Percentiles rank a stretch among this genome's conserved stretches.
phyloP scores from a whole-genome alignment of 2,888 invertebrate species.

The Sericinus montela region DNA sequence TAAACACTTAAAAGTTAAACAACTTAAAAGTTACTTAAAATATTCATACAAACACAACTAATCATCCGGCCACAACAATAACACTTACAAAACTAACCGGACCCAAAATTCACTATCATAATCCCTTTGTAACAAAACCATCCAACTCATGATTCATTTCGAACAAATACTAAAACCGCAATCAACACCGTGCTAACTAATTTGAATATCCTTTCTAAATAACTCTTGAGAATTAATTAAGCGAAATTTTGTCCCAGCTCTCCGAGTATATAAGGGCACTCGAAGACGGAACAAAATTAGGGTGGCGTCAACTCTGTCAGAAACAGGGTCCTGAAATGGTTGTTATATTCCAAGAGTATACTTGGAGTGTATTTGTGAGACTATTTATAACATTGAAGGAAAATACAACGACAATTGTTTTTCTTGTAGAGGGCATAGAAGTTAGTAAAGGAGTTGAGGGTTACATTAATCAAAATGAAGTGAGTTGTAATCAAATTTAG shows the following conservation, averaged over 20 bases:
- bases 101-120: constrained; percentile 1
- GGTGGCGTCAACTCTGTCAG: constrained; percentile 13
- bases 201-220: constrained; percentile 17
- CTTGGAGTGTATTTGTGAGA: constrained; percentile 1
- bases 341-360: background rate
- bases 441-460: background rate
- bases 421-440: background rate
- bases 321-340: constrained; percentile 10
- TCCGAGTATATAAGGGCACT: constrained; percentile 4
- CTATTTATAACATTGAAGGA: background rate
- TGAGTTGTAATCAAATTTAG: background rate
- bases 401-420: background rate
- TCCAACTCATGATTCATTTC: background rate
- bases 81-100: background rate
- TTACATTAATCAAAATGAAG: background rate
- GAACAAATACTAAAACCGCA: constrained; percentile 8
- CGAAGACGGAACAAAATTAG: constrained; percentile 11
- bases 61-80: background rate
- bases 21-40: background rate
- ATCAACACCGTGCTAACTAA: constrained; percentile 12
- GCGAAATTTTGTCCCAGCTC: constrained; percentile 8
- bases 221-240: constrained; percentile 18
- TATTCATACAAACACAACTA: background rate
- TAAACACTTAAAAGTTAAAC: no score
- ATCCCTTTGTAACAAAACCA: constrained; percentile 4